Conservation (phyloP, 2,113 vertebrate species). For the Crypturellus undulatus region DNA sequence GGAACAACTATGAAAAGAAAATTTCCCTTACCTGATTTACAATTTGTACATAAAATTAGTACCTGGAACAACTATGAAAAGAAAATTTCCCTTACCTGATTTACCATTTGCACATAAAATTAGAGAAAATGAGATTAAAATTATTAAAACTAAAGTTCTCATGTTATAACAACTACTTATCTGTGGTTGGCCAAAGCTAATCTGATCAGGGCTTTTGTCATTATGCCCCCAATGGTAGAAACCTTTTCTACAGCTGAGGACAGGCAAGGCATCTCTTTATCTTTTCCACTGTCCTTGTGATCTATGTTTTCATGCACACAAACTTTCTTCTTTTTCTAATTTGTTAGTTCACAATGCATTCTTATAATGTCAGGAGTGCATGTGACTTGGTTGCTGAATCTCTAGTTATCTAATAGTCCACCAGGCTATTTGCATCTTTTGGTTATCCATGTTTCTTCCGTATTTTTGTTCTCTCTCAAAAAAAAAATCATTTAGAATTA, state of each 20-base stretch:
- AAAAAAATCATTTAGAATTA: no score
- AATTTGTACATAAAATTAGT: neutral
- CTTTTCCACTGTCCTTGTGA: neutral
- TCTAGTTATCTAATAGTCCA: no score
- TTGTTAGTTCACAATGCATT: neutral
- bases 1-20: neutral
- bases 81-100: neutral
- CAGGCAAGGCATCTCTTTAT: neutral
- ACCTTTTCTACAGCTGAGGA: fast-evolving
- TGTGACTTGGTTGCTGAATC: no score
- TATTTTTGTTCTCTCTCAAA: no score
- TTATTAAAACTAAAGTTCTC: neutral
- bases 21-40: neutral
- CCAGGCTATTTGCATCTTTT: no score
- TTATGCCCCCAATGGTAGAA: fast-evolving
- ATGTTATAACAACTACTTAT: neutral
- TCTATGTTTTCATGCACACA: neutral
- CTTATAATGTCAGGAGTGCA: neutral
- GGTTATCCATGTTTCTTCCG: no score
- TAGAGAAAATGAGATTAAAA: neutral
- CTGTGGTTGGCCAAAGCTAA: neutral
- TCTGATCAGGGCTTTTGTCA: neutral
- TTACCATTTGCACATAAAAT: neutral
- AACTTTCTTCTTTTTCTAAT: neutral
- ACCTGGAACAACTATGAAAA: neutral